A percentile compares a stretch with the other conserved stretches of the same genome.
phyloP scores from a whole-genome alignment of 2,113 vertebrate genomes.

The Chrysochloris asiatica region DNA sequence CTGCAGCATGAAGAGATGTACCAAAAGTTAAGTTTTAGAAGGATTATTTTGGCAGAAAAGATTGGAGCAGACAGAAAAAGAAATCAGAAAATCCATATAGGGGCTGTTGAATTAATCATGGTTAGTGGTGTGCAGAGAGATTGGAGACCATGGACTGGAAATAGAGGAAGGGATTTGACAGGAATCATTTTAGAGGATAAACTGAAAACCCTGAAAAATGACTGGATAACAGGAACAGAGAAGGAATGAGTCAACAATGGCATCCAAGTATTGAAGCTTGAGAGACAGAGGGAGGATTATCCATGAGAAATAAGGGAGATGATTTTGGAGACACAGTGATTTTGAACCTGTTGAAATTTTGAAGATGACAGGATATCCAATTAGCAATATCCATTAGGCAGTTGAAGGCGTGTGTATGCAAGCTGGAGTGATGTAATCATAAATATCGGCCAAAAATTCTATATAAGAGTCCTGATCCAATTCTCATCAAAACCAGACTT shows the following conservation, averaged over 20 bases:
- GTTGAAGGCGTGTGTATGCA: neutral
- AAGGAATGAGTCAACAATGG: neutral
- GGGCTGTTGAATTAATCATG: neutral
- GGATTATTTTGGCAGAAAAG: constrained; percentile 12
- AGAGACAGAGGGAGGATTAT: neutral
- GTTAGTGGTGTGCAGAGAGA: neutral
- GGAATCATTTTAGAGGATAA: too few relatives aligned
- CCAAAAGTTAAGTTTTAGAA: constrained; percentile 44
- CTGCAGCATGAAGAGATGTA: neutral
- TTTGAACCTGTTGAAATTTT: neutral
- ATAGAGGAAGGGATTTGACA: too few relatives aligned
- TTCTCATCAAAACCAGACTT: neutral
- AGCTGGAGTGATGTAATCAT: neutral
- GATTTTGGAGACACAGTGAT: neutral
- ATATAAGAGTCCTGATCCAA: neutral
- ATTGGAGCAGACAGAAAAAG: neutral
- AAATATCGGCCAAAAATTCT: neutral
- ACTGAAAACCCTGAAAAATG: neutral
- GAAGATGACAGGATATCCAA: neutral
- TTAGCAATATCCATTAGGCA: neutral
- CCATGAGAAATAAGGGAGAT: neutral
- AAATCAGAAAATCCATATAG: constrained; percentile 10
- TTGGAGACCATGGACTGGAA: neutral
- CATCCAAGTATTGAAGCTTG: neutral
- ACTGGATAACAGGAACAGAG: neutral